These are phyloP conservation scores for Carassius gibelio DNA, from an alignment of 2,113 vertebrate species.

Conservation along the genomic window DNA sequence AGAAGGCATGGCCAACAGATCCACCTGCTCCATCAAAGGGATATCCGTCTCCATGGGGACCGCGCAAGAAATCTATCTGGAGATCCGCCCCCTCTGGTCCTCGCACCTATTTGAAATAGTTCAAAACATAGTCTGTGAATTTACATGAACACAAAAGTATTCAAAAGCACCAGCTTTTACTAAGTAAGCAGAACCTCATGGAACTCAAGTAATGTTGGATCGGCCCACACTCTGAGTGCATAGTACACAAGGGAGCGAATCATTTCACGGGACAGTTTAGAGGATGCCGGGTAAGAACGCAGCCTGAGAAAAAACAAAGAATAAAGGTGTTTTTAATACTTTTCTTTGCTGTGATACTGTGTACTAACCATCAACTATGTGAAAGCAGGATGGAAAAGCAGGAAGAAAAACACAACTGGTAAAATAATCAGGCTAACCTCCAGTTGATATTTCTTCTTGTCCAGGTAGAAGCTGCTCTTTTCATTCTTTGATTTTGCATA, in stretches of 20 bases:
- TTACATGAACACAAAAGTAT: neutral
- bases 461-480: constrained; percentile 64
- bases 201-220: constrained; percentile 70
- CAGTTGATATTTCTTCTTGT: constrained; percentile 75
- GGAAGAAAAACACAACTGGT: neutral
- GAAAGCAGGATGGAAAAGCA: neutral
- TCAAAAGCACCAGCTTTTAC: neutral
- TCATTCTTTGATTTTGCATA: constrained; percentile 43
- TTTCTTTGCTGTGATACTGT: neutral
- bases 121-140: neutral
- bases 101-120: constrained; percentile 61
- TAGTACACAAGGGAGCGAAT: constrained; percentile 75
- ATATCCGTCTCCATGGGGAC: constrained; percentile 69
- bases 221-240: constrained; percentile 71
- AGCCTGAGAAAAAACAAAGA: constrained; percentile 61
- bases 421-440: constrained; percentile 66
- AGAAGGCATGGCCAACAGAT: constrained; percentile 71
- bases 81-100: constrained; percentile 65
- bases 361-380: neutral
- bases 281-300: constrained; percentile 65
- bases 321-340: neutral
- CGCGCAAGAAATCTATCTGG: constrained; percentile 68
- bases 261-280: constrained; percentile 68
- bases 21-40: constrained; percentile 74
- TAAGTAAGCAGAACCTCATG: constrained; percentile 65